These are phyloP conservation scores for Bellardia bayeri DNA, from an alignment of 2,888 invertebrate species.

Conservation along the genomic window DNA sequence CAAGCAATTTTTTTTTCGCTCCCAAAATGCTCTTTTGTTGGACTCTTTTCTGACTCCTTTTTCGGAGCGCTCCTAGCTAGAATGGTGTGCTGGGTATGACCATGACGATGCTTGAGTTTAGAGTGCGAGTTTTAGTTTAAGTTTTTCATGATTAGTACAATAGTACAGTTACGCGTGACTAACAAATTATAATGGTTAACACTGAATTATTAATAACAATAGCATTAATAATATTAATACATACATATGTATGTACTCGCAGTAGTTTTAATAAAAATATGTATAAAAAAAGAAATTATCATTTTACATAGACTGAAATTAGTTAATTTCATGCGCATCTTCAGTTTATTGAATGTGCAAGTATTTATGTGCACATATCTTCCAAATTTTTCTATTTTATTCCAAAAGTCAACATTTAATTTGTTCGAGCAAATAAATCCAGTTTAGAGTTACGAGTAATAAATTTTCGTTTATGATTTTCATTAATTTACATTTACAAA, in stretches of 20 bases:
- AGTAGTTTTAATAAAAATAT: constrained; percentile 8
- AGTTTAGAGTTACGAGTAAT: constrained; percentile 16
- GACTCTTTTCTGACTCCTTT: too few species aligned
- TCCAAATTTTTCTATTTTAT: neutral
- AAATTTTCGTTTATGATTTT: constrained; percentile 28
- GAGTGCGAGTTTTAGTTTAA: constrained; percentile 70
- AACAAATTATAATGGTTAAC: constrained; percentile 69
- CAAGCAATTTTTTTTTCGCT: too few species aligned
- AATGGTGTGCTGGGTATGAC: too few species aligned
- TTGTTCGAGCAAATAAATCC: neutral
- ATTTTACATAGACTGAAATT: constrained; percentile 10
- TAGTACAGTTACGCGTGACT: constrained; percentile 65
- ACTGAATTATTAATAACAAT: constrained; percentile 11
- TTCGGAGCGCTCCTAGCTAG: too few species aligned
- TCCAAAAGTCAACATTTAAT: constrained; percentile 1
- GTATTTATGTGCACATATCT: constrained; percentile 13
- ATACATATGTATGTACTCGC: neutral
- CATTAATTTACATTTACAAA: constrained; percentile 7
- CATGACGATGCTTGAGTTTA: constrained; percentile 5
- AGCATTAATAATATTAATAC: neutral
- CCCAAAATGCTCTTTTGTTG: too few species aligned
- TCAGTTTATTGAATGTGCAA: neutral
- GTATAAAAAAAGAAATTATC: constrained; percentile 29
- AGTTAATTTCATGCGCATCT: constrained; percentile 5
- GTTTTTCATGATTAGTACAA: neutral